Percentiles rank a stretch among this genome's conserved stretches.
Conservation (phyloP, 2,888 invertebrate genomes). For the Copidosoma aretas region DNA sequence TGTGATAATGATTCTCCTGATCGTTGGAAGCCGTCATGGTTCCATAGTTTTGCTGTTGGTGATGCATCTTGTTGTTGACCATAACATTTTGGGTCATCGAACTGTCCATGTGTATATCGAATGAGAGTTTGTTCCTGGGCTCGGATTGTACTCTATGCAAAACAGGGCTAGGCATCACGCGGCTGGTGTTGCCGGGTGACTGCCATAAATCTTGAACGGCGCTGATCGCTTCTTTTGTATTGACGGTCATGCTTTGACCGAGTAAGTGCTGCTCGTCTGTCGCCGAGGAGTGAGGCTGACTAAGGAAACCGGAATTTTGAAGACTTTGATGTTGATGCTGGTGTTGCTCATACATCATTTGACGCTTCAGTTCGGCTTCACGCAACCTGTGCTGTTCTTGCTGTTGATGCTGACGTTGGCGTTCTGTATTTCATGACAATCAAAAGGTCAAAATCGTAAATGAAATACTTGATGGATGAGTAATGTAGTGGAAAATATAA, state of each 20-base stretch:
- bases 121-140: conserved; percentile 52
- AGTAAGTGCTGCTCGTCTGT: conserved; percentile 62
- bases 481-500: conserved; percentile 4
- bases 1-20: conserved; percentile 58
- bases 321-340: conserved; percentile 45
- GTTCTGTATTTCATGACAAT: conserved; percentile 9
- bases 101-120: conserved; percentile 61
- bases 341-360: conserved; percentile 42
- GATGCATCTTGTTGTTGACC: conserved; percentile 52
- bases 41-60: conserved; percentile 55
- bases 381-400: conserved; percentile 41
- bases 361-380: conserved; percentile 43
- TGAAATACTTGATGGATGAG: not conserved
- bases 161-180: conserved; percentile 45
- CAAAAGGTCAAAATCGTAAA: not conserved
- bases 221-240: conserved; percentile 75
- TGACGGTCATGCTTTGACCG: conserved; percentile 71
- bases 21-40: conserved; percentile 54
- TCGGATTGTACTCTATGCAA: conserved; percentile 46
- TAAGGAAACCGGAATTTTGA: conserved; percentile 53
- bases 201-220: conserved; percentile 71
- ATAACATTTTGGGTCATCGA: conserved; percentile 60
- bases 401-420: conserved; percentile 45
- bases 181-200: conserved; percentile 47
- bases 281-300: conserved; percentile 51